phyloP scores from a whole-genome alignment of 2,797 vertebrate species.

The Clarias fuscus region DNA sequence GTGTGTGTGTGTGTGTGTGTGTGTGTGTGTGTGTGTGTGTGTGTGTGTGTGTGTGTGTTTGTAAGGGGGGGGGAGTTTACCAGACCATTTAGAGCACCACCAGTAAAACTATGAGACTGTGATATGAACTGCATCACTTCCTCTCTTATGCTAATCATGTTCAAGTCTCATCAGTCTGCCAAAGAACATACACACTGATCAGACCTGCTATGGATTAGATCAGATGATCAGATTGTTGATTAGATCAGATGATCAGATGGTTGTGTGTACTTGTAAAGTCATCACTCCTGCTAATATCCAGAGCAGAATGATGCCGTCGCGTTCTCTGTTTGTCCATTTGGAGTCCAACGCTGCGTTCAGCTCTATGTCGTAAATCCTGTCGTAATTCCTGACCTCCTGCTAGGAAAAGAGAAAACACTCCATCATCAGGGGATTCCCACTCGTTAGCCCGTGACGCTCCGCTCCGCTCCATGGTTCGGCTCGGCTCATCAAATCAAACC shows the following conservation, averaged over 20 bases:
- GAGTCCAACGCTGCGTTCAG: background rate
- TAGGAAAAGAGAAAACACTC: background rate
- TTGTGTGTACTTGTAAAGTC: background rate
- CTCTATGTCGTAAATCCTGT: background rate
- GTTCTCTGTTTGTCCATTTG: background rate
- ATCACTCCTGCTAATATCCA: background rate
- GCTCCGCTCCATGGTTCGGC: background rate
- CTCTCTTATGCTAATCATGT: background rate
- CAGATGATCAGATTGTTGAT: background rate
- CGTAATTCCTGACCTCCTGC: background rate
- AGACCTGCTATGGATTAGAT: background rate
- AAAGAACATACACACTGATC: too few species aligned
- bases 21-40: too few species aligned
- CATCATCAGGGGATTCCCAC: background rate
- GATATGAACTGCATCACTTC: background rate
- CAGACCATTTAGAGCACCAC: background rate
- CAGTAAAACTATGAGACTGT: background rate
- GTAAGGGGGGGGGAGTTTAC: too few species aligned
- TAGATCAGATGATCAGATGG: background rate
- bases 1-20: too few species aligned
- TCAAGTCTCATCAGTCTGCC: background rate
- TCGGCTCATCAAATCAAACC: background rate
- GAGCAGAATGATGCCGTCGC: background rate
- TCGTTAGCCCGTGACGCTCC: background rate
- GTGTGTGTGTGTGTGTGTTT: too few species aligned